These are phyloP conservation scores for Anolis sagrei DNA, from an alignment of 2,113 vertebrate genomes.

Conservation along the genomic window DNA sequence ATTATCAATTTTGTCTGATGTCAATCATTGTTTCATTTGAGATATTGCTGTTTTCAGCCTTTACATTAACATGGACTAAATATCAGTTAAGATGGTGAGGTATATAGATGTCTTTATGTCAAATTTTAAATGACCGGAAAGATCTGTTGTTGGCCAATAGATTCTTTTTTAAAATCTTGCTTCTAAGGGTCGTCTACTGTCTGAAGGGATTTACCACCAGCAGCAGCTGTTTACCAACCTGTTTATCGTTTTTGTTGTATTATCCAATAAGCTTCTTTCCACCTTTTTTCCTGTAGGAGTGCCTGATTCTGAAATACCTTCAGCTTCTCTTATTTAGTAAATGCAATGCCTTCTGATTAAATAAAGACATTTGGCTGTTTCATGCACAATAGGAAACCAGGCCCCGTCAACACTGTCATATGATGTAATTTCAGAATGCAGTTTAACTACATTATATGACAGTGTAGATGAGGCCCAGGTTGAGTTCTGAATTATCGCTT, in stretches of 20 bases:
- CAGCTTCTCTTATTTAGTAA: too few relatives aligned
- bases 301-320: not conserved
- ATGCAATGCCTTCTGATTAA: not conserved
- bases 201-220: not conserved
- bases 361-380: not conserved
- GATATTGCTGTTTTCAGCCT: not conserved
- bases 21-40: not conserved
- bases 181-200: not conserved
- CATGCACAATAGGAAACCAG: too few relatives aligned
- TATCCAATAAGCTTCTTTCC: not conserved
- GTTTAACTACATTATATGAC: too few relatives aligned
- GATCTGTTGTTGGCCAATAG: not conserved
- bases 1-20: not conserved
- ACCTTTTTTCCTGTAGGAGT: not conserved
- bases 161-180: not conserved
- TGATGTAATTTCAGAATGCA: too few relatives aligned
- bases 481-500: too few relatives aligned
- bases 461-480: too few relatives aligned
- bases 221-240: not conserved
- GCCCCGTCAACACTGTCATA: too few relatives aligned
- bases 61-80: not conserved
- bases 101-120: not conserved
- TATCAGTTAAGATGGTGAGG: not conserved
- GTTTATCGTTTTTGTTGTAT: not conserved
- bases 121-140: not conserved